phyloP scores from a whole-genome alignment of 2,797 vertebrate genomes.

The Enteromius viviparus region DNA sequence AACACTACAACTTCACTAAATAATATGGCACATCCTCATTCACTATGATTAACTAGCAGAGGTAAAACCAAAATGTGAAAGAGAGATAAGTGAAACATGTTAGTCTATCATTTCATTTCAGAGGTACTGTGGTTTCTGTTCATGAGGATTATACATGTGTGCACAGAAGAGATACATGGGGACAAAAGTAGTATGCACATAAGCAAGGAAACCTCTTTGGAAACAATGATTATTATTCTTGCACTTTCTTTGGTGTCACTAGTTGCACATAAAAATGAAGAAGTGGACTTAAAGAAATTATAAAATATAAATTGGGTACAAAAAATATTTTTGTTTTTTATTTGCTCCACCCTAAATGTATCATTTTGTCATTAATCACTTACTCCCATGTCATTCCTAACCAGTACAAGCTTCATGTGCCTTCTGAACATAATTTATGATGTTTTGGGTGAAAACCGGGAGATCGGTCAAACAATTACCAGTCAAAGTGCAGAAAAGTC shows the following conservation, averaged over 20 bases:
- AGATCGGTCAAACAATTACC: no score
- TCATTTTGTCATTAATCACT: no score
- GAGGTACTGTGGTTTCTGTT: background rate
- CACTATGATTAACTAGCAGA: background rate
- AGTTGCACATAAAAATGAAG: background rate
- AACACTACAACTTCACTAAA: background rate
- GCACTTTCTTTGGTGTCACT: background rate
- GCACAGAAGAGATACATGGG: background rate
- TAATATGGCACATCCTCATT: background rate
- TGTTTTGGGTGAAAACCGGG: no score
- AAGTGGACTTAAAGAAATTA: background rate
- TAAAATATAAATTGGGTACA: background rate
- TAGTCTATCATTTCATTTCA: background rate
- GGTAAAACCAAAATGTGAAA: slow-evolving; percentile 11
- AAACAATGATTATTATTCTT: background rate
- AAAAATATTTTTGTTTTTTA: background rate
- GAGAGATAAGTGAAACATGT: background rate
- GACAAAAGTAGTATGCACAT: background rate
- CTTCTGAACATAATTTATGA: no score
- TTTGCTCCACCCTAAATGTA: no score
- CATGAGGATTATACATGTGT: background rate
- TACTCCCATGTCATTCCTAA: no score
- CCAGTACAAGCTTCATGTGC: no score
- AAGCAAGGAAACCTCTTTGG: background rate
- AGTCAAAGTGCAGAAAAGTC: no score